phyloP scores from a whole-genome alignment of 92 coral and sea anemone species.

The Paragorgia papillata region DNA sequence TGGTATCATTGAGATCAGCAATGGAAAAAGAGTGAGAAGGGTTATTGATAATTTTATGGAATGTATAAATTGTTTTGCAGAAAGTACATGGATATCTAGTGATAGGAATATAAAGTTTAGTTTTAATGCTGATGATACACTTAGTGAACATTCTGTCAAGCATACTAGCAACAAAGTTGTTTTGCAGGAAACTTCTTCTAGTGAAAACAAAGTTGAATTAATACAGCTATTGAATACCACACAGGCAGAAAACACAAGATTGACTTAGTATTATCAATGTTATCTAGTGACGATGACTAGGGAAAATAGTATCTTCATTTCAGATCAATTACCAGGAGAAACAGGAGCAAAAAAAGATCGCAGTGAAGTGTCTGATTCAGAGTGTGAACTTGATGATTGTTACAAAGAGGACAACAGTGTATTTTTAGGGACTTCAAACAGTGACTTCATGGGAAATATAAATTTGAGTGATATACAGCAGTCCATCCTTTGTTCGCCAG shows the following conservation, averaged over 20 bases:
- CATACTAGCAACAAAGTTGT: background rate
- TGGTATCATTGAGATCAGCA: slow-evolving; percentile 49
- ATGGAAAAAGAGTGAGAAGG: slow-evolving; percentile 42
- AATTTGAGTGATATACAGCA: slow-evolving; percentile 19
- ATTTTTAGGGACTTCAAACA: background rate
- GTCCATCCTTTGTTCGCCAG: slow-evolving; percentile 2
- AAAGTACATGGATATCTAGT: background rate
- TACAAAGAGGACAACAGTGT: background rate
- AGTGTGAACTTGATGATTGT: background rate
- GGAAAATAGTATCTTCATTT: background rate
- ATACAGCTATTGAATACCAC: background rate
- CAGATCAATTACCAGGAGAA: background rate
- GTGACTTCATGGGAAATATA: background rate
- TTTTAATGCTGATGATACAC: background rate
- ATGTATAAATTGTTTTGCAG: background rate
- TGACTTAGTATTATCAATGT: slow-evolving; percentile 23
- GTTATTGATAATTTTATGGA: slow-evolving; percentile 66
- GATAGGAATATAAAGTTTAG: background rate
- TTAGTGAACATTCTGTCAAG: slow-evolving; percentile 4
- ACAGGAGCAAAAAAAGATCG: background rate
- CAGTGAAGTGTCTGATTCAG: background rate
- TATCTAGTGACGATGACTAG: slow-evolving; percentile 18
- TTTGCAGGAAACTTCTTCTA: background rate
- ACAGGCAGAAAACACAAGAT: too few relatives aligned
- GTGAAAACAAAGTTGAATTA: slow-evolving; percentile 1